Conservation (phyloP, 2,797 vertebrate species). For the Myiotriccus ornatus region DNA sequence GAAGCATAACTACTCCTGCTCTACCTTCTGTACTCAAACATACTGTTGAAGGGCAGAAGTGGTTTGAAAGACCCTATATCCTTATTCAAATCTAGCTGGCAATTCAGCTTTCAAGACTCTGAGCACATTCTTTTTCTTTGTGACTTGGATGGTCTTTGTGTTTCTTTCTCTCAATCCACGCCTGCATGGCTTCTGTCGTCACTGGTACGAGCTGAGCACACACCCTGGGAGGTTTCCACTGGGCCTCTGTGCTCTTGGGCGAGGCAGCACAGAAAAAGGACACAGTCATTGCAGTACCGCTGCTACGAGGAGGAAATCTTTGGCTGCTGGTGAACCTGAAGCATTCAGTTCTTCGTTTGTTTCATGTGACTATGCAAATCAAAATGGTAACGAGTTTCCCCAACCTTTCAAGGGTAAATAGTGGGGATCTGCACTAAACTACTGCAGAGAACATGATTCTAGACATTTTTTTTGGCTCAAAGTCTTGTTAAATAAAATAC, state of each 20-base stretch:
- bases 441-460: neutral
- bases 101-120: neutral
- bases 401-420: neutral
- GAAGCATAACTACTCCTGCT: neutral
- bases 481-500: neutral
- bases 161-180: neutral
- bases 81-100: neutral
- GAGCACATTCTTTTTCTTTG: neutral
- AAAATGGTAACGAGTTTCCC: neutral
- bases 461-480: neutral
- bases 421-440: neutral
- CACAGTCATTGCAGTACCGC: neutral
- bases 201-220: neutral
- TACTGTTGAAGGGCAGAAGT: neutral
- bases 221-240: neutral
- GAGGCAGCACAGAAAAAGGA: neutral
- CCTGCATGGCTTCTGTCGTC: neutral
- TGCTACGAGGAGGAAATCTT: neutral
- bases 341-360: neutral
- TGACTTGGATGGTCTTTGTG: neutral
- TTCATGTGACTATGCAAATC: neutral
- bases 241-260: neutral
- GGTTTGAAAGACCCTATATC: neutral
- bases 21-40: neutral
- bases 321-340: neutral